Base-by-base conservation (phyloP, 1,140 invertebrate genomes). In the Meteorus sp. region DNA sequence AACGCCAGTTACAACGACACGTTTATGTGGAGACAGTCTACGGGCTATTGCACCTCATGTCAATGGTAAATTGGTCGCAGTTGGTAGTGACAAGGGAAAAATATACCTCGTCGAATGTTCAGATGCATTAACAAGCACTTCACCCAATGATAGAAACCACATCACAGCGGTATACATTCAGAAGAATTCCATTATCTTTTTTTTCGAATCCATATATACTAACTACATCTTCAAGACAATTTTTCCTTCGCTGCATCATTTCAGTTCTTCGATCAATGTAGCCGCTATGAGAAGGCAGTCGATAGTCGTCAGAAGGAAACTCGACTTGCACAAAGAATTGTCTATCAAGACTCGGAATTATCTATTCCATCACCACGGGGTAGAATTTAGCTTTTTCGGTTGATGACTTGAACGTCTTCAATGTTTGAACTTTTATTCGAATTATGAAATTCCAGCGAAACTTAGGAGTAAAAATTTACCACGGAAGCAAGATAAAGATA, bases 101-200 rank as follows among this genome's bases (percentile, higher is more conserved):
- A 86, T 92, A 3, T 94, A 91, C 65, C 79, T 96, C 3, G 84
- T 94, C 19, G 88, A 94, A 73, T 83, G 94, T 4, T 92, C 91
- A 3, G 88, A 93, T 63, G 89, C 89, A 65, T 82, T 95, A 39
- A 85, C 86, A 1, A 82, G 83, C 20, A 85, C 88, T n/a, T 84
- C 85, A 27, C 91, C 89, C 71, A 93, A 92, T 68, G 93, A 97
- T 67, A 95, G 92, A 77, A 81, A 85, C 27, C 75, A 91, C 7
- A 75, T 95, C 11, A 90, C 87, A 7, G 84, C 88, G 37, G 92
- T 94, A 84, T n/a, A n/a, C n/a, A n/a, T n/a, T n/a, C n/a, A n/a
- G n/a, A n/a, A n/a, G n/a, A n/a, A 59, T 48, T 39, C 11, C 1
- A 54, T 13, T 39, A 23, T 20, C 3, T 25, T 27, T 56, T 39